These are phyloP conservation scores for Phymatocera aterrima DNA, from an alignment of 2,888 invertebrate species.

Conservation along the genomic window DNA sequence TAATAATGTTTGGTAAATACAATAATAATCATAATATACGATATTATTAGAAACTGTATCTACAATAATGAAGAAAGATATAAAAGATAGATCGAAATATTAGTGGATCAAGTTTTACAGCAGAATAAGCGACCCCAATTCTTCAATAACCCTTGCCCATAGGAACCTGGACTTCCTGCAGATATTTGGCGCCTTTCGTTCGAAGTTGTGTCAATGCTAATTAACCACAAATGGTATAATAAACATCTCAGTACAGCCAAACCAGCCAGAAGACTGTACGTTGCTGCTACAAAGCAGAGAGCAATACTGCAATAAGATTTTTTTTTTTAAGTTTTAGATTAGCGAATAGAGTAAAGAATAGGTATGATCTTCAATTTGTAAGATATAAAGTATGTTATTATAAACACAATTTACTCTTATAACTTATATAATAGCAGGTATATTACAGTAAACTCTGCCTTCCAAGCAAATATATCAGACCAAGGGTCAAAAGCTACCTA, in stretches of 20 bases:
- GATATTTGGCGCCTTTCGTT: conserved; percentile 63
- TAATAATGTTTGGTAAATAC: no score
- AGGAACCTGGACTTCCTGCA: conserved; percentile 54
- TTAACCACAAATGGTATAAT: conserved; percentile 72
- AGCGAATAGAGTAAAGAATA: not conserved
- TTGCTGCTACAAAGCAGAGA: conserved; percentile 74
- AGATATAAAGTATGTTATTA: not conserved
- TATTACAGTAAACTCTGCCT: not conserved
- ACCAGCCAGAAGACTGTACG: conserved; percentile 73
- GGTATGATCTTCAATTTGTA: not conserved
- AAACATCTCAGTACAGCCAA: conserved; percentile 70
- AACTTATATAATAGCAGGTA: not conserved
- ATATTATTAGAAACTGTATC: not conserved
- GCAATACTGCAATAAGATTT: conserved; percentile 74
- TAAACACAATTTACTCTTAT: not conserved
- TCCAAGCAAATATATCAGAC: not conserved
- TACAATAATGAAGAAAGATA: not conserved
- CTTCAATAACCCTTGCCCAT: conserved; percentile 61
- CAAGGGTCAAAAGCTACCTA: not conserved
- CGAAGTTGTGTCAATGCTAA: conserved; percentile 67
- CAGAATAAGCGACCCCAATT: conserved; percentile 65
- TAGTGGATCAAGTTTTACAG: conserved; percentile 62
- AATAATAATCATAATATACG: not conserved
- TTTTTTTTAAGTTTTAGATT: conserved; percentile 19
- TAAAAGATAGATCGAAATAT: not conserved